Base-by-base conservation (phyloP, 2,113 vertebrate genomes). In the Sorex araneus region DNA sequence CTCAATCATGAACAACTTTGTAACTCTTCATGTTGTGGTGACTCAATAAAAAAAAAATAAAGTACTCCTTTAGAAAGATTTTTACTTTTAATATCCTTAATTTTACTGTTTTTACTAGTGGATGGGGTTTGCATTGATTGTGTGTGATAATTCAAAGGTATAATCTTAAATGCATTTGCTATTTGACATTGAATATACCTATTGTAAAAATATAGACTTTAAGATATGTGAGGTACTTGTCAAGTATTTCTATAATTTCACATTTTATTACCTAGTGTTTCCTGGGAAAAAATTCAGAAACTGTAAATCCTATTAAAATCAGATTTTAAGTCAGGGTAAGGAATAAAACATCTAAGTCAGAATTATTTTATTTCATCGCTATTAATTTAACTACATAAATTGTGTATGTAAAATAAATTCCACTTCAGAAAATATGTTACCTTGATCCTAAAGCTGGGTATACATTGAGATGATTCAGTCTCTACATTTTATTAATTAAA, bases 281-380 rank as follows among this genome's bases (percentile, higher is more conserved):
- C 28, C 10, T 84, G 40, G 80, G 70, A 40, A 63, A 92, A 75
- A 67, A 69, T 71, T 0, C 32, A 91, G 12, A 16, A 95, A 89
- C 25, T 84, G 0, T 5, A 95, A 91, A 84, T 77, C 84, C 21
- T 69, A 80, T 64, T 67, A 93, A 95, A 94, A 81, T 34, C 80
- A 76, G 16, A 69, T 84, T 91, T 94, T 70, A 91, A 79, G 8
- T 86, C 47, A 21, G 2, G 88, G 2, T 66, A 57, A 82, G 74
- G 63, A 89, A 45, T 88, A 90, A 90, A 60, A 36, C 9, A 66
- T 15, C 1, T 73, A 30, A 30, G 32, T 87, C n/a, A 54, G 16
- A 85, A 34, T 54, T 9, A 90, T 40, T 81, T 77, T 86, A 78
- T 91, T 89, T 88, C 86, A 32, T 69, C 70, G 1, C 67, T 84